Percentiles rank a stretch among this genome's conserved stretches.
These are phyloP conservation scores for Apis laboriosa DNA, from an alignment of 1,140 invertebrate genomes.

Conservation along the genomic window DNA sequence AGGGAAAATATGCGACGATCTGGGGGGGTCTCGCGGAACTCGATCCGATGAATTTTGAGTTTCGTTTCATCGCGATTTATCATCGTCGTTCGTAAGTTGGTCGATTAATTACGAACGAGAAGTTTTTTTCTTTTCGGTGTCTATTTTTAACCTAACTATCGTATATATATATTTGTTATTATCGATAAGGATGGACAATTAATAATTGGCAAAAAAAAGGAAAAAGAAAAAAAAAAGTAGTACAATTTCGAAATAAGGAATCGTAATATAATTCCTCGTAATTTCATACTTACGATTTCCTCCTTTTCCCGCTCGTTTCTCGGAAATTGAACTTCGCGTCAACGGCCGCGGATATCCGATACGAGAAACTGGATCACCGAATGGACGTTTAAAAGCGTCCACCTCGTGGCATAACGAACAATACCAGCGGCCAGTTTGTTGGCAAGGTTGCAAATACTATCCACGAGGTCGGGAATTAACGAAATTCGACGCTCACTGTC, in stretches of 20 bases:
- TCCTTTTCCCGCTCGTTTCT: not conserved
- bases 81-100: too few species aligned
- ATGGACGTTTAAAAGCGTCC: not conserved
- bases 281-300: not conserved
- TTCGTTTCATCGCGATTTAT: too few species aligned
- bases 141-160: too few species aligned
- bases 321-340: conserved; percentile 4
- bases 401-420: not conserved
- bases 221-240: too few species aligned
- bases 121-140: too few species aligned
- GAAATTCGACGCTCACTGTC: not conserved
- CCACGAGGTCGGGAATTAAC: conserved; percentile 21
- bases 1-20: not conserved
- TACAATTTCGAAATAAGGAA: too few species aligned
- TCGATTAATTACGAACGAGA: too few species aligned
- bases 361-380: conserved; percentile 24
- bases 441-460: conserved; percentile 11
- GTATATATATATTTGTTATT: too few species aligned
- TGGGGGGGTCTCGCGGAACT: not conserved
- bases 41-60: not conserved
- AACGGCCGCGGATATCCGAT: conserved; percentile 1
- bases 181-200: too few species aligned
- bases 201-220: too few species aligned
- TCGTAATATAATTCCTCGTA: not conserved
- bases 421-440: conserved; percentile 2